phyloP scores from a whole-genome alignment of 2,113 vertebrate species.

The Syngnathus typhle region DNA sequence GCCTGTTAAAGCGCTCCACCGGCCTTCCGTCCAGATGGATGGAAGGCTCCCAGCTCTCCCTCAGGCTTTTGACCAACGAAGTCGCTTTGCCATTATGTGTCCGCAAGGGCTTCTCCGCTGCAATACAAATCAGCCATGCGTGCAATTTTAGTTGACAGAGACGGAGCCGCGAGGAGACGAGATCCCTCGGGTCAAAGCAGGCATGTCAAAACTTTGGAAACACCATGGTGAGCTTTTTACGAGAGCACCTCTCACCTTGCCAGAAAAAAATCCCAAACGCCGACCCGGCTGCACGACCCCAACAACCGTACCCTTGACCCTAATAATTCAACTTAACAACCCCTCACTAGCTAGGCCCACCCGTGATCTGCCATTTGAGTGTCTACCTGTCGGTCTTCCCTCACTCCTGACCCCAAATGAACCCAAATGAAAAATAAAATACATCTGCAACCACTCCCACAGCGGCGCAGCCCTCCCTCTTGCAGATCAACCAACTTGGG shows the following conservation, averaged over 20 bases:
- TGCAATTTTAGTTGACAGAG: neutral
- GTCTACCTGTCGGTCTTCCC: slow-evolving; percentile 5
- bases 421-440: neutral
- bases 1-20: slow-evolving; percentile 72
- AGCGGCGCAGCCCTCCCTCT: too few relatives aligned
- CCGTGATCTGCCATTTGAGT: too few relatives aligned
- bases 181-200: slow-evolving; percentile 34
- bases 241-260: slow-evolving; percentile 23
- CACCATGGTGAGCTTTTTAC: slow-evolving; percentile 29
- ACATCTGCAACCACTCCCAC: too few relatives aligned
- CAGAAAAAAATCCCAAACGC: slow-evolving; percentile 15
- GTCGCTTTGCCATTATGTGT: slow-evolving; percentile 71
- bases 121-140: slow-evolving; percentile 36
- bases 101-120: slow-evolving; percentile 66
- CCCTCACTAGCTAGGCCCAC: neutral
- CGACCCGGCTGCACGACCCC: slow-evolving; percentile 27
- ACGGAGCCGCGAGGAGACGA: neutral
- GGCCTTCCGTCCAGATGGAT: slow-evolving; percentile 69
- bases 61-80: slow-evolving; percentile 64
- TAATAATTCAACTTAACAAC: slow-evolving; percentile 19
- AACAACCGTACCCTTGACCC: slow-evolving; percentile 10
- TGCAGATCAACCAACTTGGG: too few relatives aligned
- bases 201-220: slow-evolving; percentile 31
- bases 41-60: slow-evolving; percentile 72
- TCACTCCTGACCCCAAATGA: slow-evolving; percentile 20